These are phyloP conservation scores for Poeciliopsis turneri DNA, from an alignment of 2,797 vertebrate species.

Conservation along the genomic window DNA sequence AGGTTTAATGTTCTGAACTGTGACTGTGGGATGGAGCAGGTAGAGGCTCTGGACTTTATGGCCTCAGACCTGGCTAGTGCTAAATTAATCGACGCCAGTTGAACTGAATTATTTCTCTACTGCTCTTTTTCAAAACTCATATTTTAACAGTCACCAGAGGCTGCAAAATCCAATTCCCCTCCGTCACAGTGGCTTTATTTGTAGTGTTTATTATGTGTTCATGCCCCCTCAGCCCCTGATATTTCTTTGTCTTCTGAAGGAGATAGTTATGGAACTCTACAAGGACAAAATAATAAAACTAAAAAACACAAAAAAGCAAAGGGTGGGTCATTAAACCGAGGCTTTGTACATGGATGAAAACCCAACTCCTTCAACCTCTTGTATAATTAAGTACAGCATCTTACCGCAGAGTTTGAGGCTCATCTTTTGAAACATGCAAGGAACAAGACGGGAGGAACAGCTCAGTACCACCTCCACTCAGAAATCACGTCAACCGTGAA, in stretches of 20 bases:
- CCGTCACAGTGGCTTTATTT: constrained; percentile 3
- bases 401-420: constrained; percentile 49
- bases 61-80: constrained; percentile 51
- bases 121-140: constrained; percentile 8
- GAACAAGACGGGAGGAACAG: constrained; percentile 51
- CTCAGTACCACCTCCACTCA: constrained; percentile 59
- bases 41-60: constrained; percentile 51
- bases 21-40: constrained; percentile 7
- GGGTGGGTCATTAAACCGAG: constrained; percentile 17
- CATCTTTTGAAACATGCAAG: constrained; percentile 57
- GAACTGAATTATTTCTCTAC: constrained; percentile 7
- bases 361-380: constrained; percentile 53
- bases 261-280: constrained; percentile 3
- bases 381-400: constrained; percentile 61
- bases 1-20: constrained; percentile 6
- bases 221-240: background rate
- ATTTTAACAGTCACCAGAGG: constrained; percentile 20
- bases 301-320: constrained; percentile 3
- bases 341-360: constrained; percentile 33
- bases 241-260: constrained; percentile 10
- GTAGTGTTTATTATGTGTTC: constrained; percentile 16
- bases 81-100: background rate
- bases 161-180: background rate
- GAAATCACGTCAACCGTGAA: constrained; percentile 69
- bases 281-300: background rate